Evolutionary conservation across 1,140 invertebrate genomes (phyloP), one percentile per base, ranked within the genome.

Genomic region (Ceratina calcarata): DNA sequence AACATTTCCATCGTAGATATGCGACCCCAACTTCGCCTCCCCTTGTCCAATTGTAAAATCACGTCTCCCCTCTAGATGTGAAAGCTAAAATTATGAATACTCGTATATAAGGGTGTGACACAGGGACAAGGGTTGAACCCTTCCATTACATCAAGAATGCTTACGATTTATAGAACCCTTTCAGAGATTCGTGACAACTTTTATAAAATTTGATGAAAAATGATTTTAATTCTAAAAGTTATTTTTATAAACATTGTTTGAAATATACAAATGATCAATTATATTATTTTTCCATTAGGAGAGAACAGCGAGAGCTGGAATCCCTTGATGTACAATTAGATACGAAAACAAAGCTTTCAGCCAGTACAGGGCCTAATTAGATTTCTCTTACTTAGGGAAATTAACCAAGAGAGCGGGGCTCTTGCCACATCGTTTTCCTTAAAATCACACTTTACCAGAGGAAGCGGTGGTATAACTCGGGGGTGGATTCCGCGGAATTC

Each of bases 71-170:
- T 22, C 4, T 12, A 57, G 3, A 12, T 37, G 20, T 22, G 66
- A 2, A 32, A 16, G 1, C 22, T 20, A 57, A 70, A 70, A 77
- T 77, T 77, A 70, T 20, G 75, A 53, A 77, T 69, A 53, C 58
- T 49, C 74, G 64, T 13, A 27, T 32, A 65, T 20, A 6, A 49
- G 24, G 74, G 20, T 16, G 18, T 24, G 24, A 16, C 15, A 7
- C 49, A n/a, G 24, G 32, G 37, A 61, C 55, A 32, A 37, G 66
- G 66, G 37, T 51, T 62, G 65, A 62, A 60, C 16, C 72, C 62
- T 45, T 24, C 16, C 13, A 27, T 45, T 6, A n/a, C 4, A 0
- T 67, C 16, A 8, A 15, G 7, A 37, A 51, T 53, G n/a, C 49
- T 55, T 20, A 2, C 66, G 18, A 70, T 37, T 37, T 37, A 37